These are phyloP conservation scores for Spermophilus dauricus DNA, from an alignment of 2,113 vertebrate genomes.

Conservation along the genomic window DNA sequence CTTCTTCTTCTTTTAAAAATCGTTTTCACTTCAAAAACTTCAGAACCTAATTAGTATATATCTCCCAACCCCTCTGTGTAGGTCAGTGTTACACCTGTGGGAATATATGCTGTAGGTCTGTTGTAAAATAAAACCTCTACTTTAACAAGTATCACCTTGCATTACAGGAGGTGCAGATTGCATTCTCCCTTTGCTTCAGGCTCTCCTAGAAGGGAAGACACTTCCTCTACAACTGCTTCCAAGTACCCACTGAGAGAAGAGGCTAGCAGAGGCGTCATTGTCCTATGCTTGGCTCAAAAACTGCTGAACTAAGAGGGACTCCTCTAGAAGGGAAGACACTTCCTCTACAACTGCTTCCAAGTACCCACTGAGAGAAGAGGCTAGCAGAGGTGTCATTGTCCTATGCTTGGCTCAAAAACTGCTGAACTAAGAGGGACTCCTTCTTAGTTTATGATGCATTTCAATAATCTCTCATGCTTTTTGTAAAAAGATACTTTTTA, in stretches of 20 bases:
- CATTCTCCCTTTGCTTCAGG: background rate
- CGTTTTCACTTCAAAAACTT: conserved; percentile 68
- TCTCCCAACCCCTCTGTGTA: background rate
- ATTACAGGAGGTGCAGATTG: background rate
- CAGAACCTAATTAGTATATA: conserved; percentile 63
- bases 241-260: background rate
- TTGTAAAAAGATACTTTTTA: background rate
- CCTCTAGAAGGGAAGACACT: background rate
- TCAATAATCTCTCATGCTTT: background rate
- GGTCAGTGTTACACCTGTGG: conserved; percentile 58
- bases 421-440: background rate
- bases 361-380: background rate
- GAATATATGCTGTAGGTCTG: conserved; percentile 60
- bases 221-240: background rate
- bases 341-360: background rate
- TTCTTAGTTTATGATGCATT: background rate
- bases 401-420: background rate
- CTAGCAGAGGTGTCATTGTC: fast-evolving
- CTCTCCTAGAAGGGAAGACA: background rate
- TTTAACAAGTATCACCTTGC: conserved; percentile 70
- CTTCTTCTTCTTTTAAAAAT: background rate
- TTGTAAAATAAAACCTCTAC: conserved; percentile 77
- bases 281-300: background rate
- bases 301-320: too few relatives aligned
- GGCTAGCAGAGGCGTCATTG: fast-evolving